phyloP scores from a whole-genome alignment of 2,797 vertebrate genomes.

The Salarias fasciatus region DNA sequence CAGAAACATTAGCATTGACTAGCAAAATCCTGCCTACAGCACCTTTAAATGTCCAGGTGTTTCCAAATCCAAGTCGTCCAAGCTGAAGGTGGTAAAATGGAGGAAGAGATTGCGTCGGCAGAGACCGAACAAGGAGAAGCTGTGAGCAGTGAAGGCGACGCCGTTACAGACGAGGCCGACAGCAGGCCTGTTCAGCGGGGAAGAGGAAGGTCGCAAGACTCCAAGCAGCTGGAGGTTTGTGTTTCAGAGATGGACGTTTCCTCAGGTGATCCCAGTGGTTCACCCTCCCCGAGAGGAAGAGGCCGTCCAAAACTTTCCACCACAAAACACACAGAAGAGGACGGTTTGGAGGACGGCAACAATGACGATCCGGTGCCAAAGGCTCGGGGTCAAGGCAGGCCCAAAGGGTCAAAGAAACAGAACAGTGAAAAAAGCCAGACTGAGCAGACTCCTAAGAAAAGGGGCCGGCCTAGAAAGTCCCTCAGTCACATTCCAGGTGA shows the following conservation, averaged over 20 bases:
- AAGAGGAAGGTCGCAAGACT: slow-evolving; percentile 56
- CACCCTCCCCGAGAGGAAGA: slow-evolving; percentile 34
- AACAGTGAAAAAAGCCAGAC: slow-evolving; percentile 3
- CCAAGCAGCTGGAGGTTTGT: slow-evolving; percentile 63
- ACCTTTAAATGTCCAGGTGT: slow-evolving; percentile 46
- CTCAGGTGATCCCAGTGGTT: slow-evolving; percentile 52
- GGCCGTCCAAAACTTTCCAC: slow-evolving; percentile 51
- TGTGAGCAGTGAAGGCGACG: slow-evolving; percentile 36
- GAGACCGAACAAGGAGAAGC: slow-evolving; percentile 47
- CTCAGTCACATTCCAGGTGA: slow-evolving; percentile 28
- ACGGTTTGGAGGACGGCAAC: neutral
- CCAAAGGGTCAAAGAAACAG: slow-evolving; percentile 36
- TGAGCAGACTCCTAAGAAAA: slow-evolving; percentile 51
- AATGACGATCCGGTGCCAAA: slow-evolving; percentile 24
- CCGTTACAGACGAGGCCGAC: slow-evolving; percentile 32
- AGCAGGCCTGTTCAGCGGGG: slow-evolving; percentile 51
- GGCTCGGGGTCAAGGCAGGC: slow-evolving; percentile 47
- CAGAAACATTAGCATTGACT: too few species aligned
- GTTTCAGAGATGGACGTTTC: slow-evolving; percentile 48
- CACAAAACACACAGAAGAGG: slow-evolving; percentile 16
- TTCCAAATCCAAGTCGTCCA: too few species aligned
- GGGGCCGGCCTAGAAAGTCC: slow-evolving; percentile 72
- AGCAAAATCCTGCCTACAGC: too few species aligned
- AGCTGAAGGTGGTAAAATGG: slow-evolving; percentile 46
- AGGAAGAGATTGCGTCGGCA: slow-evolving; percentile 37